Conservation (phyloP, 2,113 vertebrate species). For the Odontophorus gujanensis region DNA sequence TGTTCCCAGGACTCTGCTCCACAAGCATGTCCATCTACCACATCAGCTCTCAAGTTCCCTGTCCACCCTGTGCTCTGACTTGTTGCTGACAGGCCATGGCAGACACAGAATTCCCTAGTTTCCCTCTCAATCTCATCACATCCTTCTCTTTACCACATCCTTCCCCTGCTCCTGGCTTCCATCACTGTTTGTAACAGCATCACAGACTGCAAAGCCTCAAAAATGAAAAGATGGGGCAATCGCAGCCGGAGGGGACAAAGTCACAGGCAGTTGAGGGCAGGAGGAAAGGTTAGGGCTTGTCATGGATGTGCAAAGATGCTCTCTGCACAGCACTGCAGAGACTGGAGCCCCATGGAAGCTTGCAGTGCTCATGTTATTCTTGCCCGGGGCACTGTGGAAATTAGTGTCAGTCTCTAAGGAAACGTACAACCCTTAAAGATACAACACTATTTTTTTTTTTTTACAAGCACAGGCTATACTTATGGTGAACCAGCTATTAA, state of each 20-base stretch:
- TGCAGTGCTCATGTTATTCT: background rate
- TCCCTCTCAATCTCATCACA: background rate
- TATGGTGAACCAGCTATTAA: rapidly evolving
- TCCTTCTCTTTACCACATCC: background rate
- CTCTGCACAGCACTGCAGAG: background rate
- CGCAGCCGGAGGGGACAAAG: constrained; percentile 4
- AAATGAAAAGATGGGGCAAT: constrained; percentile 2
- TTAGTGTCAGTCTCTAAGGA: constrained; percentile 3
- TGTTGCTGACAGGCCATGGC: background rate
- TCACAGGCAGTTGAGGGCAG: background rate
- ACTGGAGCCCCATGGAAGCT: background rate
- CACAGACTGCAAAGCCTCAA: constrained; percentile 8
- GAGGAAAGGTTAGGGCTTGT: constrained; percentile 17
- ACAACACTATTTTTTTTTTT: background rate
- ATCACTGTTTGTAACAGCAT: background rate
- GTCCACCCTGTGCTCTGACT: background rate
- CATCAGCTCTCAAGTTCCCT: background rate
- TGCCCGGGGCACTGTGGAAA: constrained; percentile 30
- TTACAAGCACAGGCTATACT: background rate
- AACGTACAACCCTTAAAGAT: background rate
- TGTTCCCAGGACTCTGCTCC: background rate
- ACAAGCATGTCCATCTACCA: background rate
- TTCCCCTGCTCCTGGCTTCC: background rate
- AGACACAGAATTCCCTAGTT: background rate
- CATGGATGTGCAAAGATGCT: constrained; percentile 7